Evolutionary conservation across 2,113 vertebrate genomes (phyloP), one percentile per base, ranked within the genome.

Genomic region (Oceanites oceanicus): DNA sequence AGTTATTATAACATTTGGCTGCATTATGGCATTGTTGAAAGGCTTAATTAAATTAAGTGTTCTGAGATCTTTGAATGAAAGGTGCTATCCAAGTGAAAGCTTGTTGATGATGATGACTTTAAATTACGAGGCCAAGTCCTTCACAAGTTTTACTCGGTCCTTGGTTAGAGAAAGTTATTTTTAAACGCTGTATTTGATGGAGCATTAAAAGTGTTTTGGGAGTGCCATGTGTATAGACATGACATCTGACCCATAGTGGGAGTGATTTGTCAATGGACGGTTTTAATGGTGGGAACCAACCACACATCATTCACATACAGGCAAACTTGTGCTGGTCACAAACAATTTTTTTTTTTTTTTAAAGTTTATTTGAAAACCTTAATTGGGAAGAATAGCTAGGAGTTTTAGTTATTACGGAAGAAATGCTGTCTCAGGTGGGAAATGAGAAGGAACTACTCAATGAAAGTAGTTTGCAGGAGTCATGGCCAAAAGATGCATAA

Each of bases 31-130:
- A 92, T 96, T 97, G 97, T 96, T 97, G 95, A 97, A 97, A 97
- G 95, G 91, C 91, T 95, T 97, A 97, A 97, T 97, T 97, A 95
- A 96, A 96, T 96, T 94, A 97, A 97, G 93, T 88, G 94, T 90
- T 95, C 89, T 1, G 91, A 96, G 93, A 96, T 96, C 77, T 95
- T 96, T 95, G 95, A 95, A 92, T 94, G 94, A 96, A 96, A 97
- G 97, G 94, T 97, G 91, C 91, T 97, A 96, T 97, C 94, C 95
- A 97, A 97, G 71, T 59, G 71, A 96, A 96, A 90, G 91, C 72
- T 63, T 77, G 88, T 67, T 95, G 95, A 95, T 96, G 89, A 90
- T 95, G 96, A 96, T 96, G 89, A 95, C 63, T 96, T 50, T 55
- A 79, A 97, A 92, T 93, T 76, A 67, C 0, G 23, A 90, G 93